Evolutionary conservation across 2,113 vertebrate genomes (phyloP).

Genomic region (Pristiophorus japonicus): DNA sequence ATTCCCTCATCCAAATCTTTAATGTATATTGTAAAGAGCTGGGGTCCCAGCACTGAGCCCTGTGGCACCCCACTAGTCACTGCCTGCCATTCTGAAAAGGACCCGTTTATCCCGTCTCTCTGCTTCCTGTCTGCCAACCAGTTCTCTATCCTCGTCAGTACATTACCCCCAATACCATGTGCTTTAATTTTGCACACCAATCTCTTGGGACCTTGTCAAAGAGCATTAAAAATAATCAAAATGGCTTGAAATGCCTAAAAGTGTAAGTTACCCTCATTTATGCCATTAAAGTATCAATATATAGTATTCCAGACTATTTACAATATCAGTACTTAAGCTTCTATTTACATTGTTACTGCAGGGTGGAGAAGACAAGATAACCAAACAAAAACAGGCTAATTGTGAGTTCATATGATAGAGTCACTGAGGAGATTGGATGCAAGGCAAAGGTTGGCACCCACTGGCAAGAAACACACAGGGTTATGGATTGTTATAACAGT

Average conservation of each 20-base stretch:
- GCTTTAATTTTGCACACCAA: too few relatives aligned
- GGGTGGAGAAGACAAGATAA: background rate
- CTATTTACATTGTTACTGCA: background rate
- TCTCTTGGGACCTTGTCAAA: too few relatives aligned
- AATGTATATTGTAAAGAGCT: too few relatives aligned
- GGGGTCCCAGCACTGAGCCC: too few relatives aligned
- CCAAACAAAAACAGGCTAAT: background rate
- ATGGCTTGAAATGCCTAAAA: background rate
- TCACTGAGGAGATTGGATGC: background rate
- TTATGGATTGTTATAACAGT: background rate
- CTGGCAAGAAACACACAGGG: background rate
- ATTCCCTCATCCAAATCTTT: too few relatives aligned
- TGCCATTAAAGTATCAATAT: background rate
- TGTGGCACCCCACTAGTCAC: too few relatives aligned
- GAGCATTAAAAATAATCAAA: background rate
- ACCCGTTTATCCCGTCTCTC: too few relatives aligned
- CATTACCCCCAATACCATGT: too few relatives aligned
- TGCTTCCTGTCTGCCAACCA: too few relatives aligned
- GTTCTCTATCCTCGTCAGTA: too few relatives aligned
- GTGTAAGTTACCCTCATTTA: background rate
- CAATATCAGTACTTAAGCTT: background rate
- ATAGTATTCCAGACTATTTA: background rate
- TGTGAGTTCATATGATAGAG: background rate
- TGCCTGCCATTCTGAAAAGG: too few relatives aligned
- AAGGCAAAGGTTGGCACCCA: background rate